These are phyloP conservation scores for Amblyjoppa fuscipennis DNA, from an alignment of 2,888 invertebrate genomes.

Conservation along the genomic window DNA sequence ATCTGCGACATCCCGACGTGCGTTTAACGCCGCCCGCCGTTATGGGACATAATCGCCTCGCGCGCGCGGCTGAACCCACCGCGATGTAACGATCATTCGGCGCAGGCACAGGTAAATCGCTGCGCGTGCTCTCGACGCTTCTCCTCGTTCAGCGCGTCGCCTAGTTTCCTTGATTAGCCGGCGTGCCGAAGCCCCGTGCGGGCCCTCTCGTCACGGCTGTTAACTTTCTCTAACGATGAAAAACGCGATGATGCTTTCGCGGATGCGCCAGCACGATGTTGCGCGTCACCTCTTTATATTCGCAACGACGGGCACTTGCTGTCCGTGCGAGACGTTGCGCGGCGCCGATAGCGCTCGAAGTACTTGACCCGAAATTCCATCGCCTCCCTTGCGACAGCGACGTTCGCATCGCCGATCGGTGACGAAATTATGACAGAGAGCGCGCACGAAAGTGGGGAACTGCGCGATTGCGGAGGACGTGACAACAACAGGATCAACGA, in stretches of 20 bases:
- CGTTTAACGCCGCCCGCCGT: conserved; percentile 47
- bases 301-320: background rate
- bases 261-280: conserved; percentile 46
- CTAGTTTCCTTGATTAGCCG: conserved; percentile 34
- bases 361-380: background rate
- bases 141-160: conserved; percentile 25
- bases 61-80: conserved; percentile 27
- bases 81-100: conserved; percentile 58
- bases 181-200: background rate
- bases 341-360: background rate
- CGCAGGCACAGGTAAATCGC: conserved; percentile 29
- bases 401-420: no score
- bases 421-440: background rate
- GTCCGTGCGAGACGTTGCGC: no score
- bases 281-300: conserved; percentile 5
- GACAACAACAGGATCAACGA: conserved; percentile 21
- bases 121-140: conserved; percentile 20
- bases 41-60: conserved; percentile 29
- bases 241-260: conserved; percentile 61
- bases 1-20: conserved; percentile 1
- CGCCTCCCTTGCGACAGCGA: background rate
- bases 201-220: conserved; percentile 67
- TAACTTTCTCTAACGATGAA: conserved; percentile 76
- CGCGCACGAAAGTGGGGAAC: background rate
- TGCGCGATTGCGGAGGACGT: background rate